A percentile compares a stretch with the other conserved stretches of the same genome.
These are phyloP conservation scores for Prinia subflava DNA, from an alignment of 2,113 vertebrate genomes.

Conservation along the genomic window DNA sequence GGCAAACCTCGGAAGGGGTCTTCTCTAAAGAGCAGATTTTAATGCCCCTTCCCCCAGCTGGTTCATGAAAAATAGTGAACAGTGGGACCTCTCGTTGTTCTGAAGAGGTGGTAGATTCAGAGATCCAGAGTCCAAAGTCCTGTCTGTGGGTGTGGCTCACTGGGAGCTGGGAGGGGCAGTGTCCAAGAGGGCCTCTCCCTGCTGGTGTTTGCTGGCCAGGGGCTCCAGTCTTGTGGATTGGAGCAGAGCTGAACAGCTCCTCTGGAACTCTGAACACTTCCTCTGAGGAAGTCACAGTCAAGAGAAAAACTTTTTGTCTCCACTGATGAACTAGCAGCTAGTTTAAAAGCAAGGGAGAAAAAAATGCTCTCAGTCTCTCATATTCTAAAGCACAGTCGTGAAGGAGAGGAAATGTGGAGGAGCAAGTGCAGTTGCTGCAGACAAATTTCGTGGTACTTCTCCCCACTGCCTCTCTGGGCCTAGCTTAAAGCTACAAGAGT, in stretches of 20 bases:
- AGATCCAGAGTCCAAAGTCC: neutral
- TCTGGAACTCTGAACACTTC: neutral
- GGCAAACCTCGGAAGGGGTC: neutral
- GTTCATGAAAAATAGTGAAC: no score
- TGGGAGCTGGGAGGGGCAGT: neutral
- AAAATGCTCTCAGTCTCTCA: neutral
- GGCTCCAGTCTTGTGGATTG: neutral
- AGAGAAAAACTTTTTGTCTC: no score
- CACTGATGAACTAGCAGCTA: neutral
- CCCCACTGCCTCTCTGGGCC: no score
- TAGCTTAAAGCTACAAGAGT: neutral
- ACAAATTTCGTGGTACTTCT: no score
- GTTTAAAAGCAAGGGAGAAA: neutral
- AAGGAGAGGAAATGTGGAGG: neutral
- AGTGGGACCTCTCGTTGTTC: neutral
- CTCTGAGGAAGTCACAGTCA: neutral
- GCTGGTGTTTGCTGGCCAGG: neutral
- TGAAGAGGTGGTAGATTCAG: neutral
- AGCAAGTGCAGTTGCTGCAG: neutral
- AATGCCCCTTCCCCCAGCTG: fast-evolving
- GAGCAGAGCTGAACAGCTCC: neutral
- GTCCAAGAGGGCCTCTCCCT: neutral
- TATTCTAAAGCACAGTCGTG: neutral
- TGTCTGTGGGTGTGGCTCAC: neutral
- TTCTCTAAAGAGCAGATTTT: neutral